Percentiles rank a stretch among this genome's conserved stretches.
Evolutionary conservation across 1,140 invertebrate species (phyloP).

Genomic region (Bombus vancouverensis): DNA sequence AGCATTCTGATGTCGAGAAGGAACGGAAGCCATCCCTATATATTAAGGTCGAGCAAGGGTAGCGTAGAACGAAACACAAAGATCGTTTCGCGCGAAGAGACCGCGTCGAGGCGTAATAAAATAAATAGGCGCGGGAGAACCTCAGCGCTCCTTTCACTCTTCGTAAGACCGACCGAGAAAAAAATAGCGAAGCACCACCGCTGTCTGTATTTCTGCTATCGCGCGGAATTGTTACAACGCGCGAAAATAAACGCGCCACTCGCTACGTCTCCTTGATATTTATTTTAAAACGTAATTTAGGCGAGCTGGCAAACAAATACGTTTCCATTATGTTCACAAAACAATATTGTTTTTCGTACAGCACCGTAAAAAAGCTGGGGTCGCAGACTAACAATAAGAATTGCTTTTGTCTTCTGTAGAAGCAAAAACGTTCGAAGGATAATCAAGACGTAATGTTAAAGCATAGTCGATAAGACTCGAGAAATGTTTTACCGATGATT

Average conservation of each 20-base stretch:
- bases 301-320: not conserved
- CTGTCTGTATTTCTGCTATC: conserved; percentile 4
- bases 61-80: conserved; percentile 23
- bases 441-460: not conserved
- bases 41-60: conserved; percentile 6
- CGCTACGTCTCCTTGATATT: not conserved
- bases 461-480: not conserved
- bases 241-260: not conserved
- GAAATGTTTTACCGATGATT: not conserved
- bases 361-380: too few relatives aligned
- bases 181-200: not conserved
- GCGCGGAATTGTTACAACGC: not conserved
- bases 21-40: conserved; percentile 17
- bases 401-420: not conserved
- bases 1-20: conserved; percentile 41
- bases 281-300: conserved; percentile 2
- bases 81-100: conserved; percentile 29
- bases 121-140: conserved; percentile 4
- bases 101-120: conserved; percentile 44
- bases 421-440: not conserved
- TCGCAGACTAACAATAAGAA: not conserved
- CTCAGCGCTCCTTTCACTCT: not conserved
- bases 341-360: not conserved
- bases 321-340: not conserved
- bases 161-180: not conserved